Evolutionary conservation across 2,797 vertebrate genomes (phyloP).

Genomic region (Acipenser oxyrinchus): DNA sequence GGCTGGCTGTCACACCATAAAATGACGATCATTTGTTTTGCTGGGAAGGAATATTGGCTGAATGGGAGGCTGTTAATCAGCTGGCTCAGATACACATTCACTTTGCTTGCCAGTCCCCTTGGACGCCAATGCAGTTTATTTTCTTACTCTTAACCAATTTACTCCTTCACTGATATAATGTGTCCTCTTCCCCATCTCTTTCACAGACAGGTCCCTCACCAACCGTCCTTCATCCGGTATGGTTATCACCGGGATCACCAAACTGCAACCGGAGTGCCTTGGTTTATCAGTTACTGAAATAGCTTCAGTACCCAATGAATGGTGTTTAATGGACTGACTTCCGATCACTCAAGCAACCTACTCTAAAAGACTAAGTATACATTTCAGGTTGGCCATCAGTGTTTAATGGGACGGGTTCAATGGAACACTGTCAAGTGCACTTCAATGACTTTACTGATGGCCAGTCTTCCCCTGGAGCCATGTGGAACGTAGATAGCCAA

Average conservation of each 20-base stretch:
- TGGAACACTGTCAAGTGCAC: too few relatives aligned
- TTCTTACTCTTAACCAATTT: not conserved
- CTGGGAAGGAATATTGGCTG: not conserved
- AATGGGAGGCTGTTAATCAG: not conserved
- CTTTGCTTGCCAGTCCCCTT: not conserved
- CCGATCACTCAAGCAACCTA: too few relatives aligned
- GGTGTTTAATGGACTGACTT: too few relatives aligned
- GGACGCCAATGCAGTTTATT: not conserved
- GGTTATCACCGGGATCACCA: not conserved
- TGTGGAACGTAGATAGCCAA: too few relatives aligned
- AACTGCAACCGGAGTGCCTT: not conserved
- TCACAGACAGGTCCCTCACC: not conserved
- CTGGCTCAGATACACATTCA: not conserved
- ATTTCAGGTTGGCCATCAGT: too few relatives aligned
- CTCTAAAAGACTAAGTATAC: too few relatives aligned
- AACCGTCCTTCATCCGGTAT: not conserved
- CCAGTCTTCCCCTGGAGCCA: too few relatives aligned
- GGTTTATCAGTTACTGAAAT: too few relatives aligned
- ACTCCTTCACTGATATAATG: not conserved
- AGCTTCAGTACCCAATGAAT: too few relatives aligned
- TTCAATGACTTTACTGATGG: too few relatives aligned
- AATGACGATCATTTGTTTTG: slow-evolving; percentile 4
- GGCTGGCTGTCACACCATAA: slow-evolving; percentile 1
- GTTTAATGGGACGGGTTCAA: too few relatives aligned
- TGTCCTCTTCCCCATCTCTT: not conserved